Evolutionary conservation across 2,888 invertebrate genomes (phyloP).

Genomic region (Notodonta ziczac): DNA sequence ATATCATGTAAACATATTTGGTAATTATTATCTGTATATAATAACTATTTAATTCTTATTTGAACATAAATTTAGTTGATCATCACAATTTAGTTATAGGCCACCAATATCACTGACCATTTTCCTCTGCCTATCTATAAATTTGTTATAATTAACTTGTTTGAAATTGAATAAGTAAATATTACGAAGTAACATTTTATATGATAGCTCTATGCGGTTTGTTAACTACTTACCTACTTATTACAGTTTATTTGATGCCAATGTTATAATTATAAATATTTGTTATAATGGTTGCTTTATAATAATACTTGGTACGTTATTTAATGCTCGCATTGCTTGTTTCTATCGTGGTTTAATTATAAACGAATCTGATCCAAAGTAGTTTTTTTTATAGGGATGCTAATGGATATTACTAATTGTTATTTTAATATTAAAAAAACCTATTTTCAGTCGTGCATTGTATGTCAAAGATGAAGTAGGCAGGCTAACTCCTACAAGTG

Average conservation of each 20-base stretch:
- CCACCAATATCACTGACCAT: conserved; percentile 13
- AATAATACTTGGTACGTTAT: no score
- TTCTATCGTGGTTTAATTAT: no score
- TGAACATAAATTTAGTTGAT: conserved; percentile 25
- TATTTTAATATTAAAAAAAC: no score
- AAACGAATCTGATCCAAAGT: no score
- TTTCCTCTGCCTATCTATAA: not conserved
- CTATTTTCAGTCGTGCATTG: no score
- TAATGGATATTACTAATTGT: no score
- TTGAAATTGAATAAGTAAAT: conserved; percentile 16
- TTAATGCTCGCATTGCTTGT: conserved; percentile 3
- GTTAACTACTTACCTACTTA: conserved; percentile 47
- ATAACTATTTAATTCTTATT: conserved; percentile 20
- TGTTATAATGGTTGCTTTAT: not conserved
- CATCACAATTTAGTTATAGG: conserved; percentile 37
- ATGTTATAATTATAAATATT: conserved; percentile 20
- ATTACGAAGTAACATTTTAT: conserved; percentile 21
- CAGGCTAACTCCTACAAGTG: no score
- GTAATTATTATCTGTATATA: conserved; percentile 30
- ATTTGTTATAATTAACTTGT: not conserved
- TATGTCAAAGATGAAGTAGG: no score
- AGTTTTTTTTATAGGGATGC: no score
- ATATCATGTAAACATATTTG: conserved; percentile 41
- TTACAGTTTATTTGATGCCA: conserved; percentile 31
- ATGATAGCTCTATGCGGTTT: conserved; percentile 40